Evolutionary conservation across 2,797 vertebrate species (phyloP), one percentile per base, ranked within the genome.

Genomic region (Graptemys geographica): DNA sequence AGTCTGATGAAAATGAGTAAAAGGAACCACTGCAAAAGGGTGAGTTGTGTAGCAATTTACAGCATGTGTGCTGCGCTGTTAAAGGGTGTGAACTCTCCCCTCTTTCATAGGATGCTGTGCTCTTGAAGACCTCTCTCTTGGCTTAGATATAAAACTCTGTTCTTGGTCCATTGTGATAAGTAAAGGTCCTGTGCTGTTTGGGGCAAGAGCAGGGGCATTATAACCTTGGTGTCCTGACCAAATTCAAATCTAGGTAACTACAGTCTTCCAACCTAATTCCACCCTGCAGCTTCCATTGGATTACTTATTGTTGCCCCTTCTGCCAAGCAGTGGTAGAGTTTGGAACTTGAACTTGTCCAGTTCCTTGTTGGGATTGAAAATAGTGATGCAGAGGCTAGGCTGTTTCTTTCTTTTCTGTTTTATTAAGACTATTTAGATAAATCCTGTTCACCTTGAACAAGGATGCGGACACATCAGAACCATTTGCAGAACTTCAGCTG

Each of bases 1-100:
- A 96, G 92, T 94, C 93, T 96, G 96, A 96, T 94, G 96, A 94
- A 93, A 95, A 51, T 0, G 91, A 94, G 89, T 90, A 94, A 91
- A 94, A 94, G 86, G 90, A 91, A 81, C 25, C 90, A 82, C 84
- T 28, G 90, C 31, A 92, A 80, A 15, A 72, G 83, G 82, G 57
- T 57, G 0, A 5, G 59, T 81, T 81, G 86, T 95, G 96, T 93
- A 1, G 86, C 96, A 95, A 85, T 44, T 0, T 0, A 74, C 91
- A 88, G 89, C 8, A 89, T 0, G 7, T 83, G 90, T 2, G 65
- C 83, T 78, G 23, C 6, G 6, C 41, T 13, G 41, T 41, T 74
- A 41, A 44, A 74, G 41, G 25, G 41, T 74, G 6, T 74, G 72
- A 74, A 27, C 7, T 27, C 69, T 44, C 21, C 25, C 41, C 72